These are phyloP conservation scores for Acrossocheilus wenchowensis DNA, from an alignment of 2,797 vertebrate genomes.

Conservation along the genomic window DNA sequence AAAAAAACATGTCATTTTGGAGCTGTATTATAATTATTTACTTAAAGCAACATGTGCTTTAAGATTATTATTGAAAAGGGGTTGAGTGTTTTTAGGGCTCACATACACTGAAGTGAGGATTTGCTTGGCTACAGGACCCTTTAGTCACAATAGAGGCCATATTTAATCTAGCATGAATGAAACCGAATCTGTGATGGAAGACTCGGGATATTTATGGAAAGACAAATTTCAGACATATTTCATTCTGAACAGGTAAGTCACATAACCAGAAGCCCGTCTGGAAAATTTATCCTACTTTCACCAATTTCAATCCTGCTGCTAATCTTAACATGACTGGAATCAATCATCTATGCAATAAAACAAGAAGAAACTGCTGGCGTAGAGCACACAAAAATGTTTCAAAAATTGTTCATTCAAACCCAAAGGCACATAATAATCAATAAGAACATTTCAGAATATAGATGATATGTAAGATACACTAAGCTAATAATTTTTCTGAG, in stretches of 20 bases:
- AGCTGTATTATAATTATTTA: conserved; percentile 65
- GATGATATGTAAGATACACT: background rate
- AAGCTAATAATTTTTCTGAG: background rate
- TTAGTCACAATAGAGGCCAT: background rate
- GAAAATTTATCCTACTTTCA: background rate
- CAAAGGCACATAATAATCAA: background rate
- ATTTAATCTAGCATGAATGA: background rate
- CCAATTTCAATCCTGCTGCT: background rate
- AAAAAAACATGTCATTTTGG: conserved; percentile 57
- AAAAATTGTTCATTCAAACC: background rate
- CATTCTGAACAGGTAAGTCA: background rate
- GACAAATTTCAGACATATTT: background rate
- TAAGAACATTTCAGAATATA: background rate
- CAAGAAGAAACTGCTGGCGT: background rate
- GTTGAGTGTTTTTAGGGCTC: conserved; percentile 21
- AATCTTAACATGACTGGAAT: background rate
- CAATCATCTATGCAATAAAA: background rate
- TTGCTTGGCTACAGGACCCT: background rate
- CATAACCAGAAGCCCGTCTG: background rate
- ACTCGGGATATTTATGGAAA: background rate
- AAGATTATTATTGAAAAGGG: conserved; percentile 19
- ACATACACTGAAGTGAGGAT: background rate
- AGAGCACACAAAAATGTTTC: background rate
- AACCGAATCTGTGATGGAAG: background rate
- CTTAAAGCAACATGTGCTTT: conserved; percentile 55